Base-by-base conservation (phyloP, 2,113 vertebrate genomes). In the Zootoca vivipara region DNA sequence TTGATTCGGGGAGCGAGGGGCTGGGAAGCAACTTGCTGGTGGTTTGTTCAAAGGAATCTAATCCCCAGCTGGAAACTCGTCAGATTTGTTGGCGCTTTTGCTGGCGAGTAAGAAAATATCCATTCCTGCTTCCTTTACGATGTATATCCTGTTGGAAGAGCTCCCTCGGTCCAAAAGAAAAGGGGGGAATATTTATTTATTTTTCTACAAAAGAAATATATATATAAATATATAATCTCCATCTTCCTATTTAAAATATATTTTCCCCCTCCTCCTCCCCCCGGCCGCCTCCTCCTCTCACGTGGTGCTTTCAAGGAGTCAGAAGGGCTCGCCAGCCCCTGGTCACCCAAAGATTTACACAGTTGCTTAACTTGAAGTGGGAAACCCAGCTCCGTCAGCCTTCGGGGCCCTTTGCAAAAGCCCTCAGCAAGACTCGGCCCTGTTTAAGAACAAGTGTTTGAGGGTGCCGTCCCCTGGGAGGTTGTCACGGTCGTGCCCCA, bases 151-250 rank as follows among this genome's bases (percentile, higher is more conserved):
- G 28, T 22, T 35, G 62, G 46, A 77, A 67, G 38, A 88, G 9
- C 81, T 88, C 72, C 87, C 80, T 88, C 38, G 15, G 46, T 83
- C 80, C 87, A 88, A 88, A 83, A 33, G 38, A 88, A 83, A 13
- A n/a, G 15, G 80, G n/a, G 13, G 62, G 46, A 52, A 52, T 52
- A 73, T 69, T 69, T 69, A 35, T 8, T 38, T 56, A 70, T 5
- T 72, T 26, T 52, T 28, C 64, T 87, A 42, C 1, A n/a, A 80
- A 73, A 69, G 28, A 33, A 26, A 85, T 38, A 56, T 30, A 30
- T 52, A 46, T 84, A 62, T 58, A 38, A 64, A 5, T 56, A 62
- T 69, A 78, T 52, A 64, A 33, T 72, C 56, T 28, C n/a, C 40
- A 52, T 77, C 40, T 52, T 28, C 24, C 15, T 67, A 52, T 33